A percentile compares a stretch with the other conserved stretches of the same genome.
These are phyloP conservation scores for Agrilus cyanescens DNA, from an alignment of 2,888 invertebrate genomes.

Conservation along the genomic window DNA sequence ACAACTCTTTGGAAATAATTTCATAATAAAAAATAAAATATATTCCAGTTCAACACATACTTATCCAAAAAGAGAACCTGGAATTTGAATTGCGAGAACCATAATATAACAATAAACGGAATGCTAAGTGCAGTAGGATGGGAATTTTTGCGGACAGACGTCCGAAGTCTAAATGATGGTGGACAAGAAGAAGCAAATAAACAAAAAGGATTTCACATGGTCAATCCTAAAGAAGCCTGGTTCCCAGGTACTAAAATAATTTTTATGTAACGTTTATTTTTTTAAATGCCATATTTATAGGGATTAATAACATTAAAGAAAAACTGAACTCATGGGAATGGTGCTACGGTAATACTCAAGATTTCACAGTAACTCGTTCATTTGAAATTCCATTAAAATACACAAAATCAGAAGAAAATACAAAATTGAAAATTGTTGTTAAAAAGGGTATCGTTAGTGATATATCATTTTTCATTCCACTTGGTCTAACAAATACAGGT, in stretches of 20 bases:
- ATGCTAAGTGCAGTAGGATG: constrained; percentile 71
- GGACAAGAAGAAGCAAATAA: constrained; percentile 57
- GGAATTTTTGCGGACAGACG: constrained; percentile 68
- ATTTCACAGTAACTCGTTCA: constrained; percentile 59
- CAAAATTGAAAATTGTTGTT: constrained; percentile 52
- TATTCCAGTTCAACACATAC: no score
- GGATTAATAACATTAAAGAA: constrained; percentile 56
- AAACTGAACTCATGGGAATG: constrained; percentile 75
- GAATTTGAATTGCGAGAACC: constrained; percentile 69
- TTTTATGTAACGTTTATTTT: background rate
- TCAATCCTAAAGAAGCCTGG: constrained; percentile 81
- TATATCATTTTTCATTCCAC: constrained; percentile 51
- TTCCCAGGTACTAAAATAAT: constrained; percentile 53
- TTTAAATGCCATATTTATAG: constrained; percentile 31
- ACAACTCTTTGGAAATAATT: no score
- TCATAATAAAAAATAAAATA: no score
- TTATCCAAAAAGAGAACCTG: constrained; percentile 44
- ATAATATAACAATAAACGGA: constrained; percentile 54
- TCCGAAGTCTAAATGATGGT: constrained; percentile 56
- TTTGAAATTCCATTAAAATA: constrained; percentile 42
- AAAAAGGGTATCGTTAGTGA: constrained; percentile 53
- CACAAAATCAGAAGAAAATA: constrained; percentile 30
- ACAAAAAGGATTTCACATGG: constrained; percentile 73
- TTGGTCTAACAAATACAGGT: constrained; percentile 45
- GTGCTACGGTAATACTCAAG: constrained; percentile 79